Evolutionary conservation across 2,888 invertebrate species (phyloP).

Genomic region (Ormyrus nitidulus): DNA sequence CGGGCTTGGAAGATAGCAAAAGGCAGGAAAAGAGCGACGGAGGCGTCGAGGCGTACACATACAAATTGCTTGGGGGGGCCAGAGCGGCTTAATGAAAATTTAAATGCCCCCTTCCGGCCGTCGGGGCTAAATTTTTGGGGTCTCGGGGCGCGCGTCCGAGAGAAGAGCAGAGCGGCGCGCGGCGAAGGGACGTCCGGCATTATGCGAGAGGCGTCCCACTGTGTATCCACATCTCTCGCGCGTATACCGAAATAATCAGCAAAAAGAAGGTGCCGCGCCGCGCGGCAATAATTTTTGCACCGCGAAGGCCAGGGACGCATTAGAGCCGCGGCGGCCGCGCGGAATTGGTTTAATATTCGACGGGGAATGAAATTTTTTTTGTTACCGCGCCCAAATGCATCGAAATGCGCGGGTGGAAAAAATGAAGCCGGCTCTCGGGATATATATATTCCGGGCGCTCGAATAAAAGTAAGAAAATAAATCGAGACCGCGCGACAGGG

Average conservation of each 20-base stretch:
- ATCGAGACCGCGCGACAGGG: too few species aligned
- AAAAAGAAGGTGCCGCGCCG: slow-evolving; percentile 29
- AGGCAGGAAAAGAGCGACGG: not conserved
- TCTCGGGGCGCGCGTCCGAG: not conserved
- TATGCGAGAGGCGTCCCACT: slow-evolving; percentile 6
- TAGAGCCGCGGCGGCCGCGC: not conserved
- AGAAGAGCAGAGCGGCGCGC: not conserved
- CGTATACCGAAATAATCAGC: slow-evolving; percentile 45
- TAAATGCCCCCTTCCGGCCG: slow-evolving; percentile 23
- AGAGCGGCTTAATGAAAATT: slow-evolving; percentile 47
- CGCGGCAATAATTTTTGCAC: not conserved
- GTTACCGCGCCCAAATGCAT: too few species aligned
- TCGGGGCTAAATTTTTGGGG: not conserved
- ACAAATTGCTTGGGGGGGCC: slow-evolving; percentile 7
- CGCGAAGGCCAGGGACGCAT: slow-evolving; percentile 4
- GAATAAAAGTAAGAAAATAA: too few species aligned
- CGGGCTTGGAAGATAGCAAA: not conserved
- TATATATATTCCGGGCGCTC: too few species aligned
- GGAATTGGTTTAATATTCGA: too few species aligned
- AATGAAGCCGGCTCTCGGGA: too few species aligned
- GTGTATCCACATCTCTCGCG: not conserved
- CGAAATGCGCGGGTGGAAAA: too few species aligned
- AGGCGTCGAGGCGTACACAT: not conserved
- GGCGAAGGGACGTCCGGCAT: not conserved
- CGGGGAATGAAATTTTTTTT: too few species aligned